Conservation (phyloP, 2,113 vertebrate species). For the Anolis sagrei region DNA sequence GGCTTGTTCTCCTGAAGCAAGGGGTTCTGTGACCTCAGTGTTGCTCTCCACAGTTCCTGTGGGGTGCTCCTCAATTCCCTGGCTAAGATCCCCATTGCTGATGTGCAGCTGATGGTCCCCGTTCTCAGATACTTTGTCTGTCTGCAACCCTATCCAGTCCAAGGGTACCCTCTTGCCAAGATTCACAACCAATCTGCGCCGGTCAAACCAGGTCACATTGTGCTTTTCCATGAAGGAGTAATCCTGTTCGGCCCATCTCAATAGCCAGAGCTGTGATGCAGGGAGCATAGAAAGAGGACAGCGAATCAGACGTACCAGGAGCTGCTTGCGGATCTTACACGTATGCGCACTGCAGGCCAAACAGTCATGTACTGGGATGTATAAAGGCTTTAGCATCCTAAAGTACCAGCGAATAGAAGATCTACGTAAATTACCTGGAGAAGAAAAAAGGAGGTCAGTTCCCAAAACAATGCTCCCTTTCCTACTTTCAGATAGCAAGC, state of each 20-base stretch:
- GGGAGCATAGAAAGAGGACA: neutral
- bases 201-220: neutral
- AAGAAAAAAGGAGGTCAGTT: neutral
- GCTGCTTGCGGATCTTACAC: slow-evolving; percentile 28
- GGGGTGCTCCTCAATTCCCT: neutral
- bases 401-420: neutral
- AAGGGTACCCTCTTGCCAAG: slow-evolving; percentile 29
- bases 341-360: neutral
- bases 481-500: neutral
- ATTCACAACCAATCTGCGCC: slow-evolving; percentile 2
- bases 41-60: neutral
- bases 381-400: slow-evolving; percentile 14
- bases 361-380: slow-evolving; percentile 29
- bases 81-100: neutral
- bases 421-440: neutral
- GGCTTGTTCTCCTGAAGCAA: neutral
- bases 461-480: neutral
- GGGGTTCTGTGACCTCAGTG: neutral
- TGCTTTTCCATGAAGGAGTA: neutral
- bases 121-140: neutral
- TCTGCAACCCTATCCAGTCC: neutral
- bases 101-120: neutral
- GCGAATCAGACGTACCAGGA: neutral
- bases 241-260: too few species aligned
- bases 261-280: neutral